Evolutionary conservation across 2,888 invertebrate species (phyloP).

Genomic region (Xylota segnis): DNA sequence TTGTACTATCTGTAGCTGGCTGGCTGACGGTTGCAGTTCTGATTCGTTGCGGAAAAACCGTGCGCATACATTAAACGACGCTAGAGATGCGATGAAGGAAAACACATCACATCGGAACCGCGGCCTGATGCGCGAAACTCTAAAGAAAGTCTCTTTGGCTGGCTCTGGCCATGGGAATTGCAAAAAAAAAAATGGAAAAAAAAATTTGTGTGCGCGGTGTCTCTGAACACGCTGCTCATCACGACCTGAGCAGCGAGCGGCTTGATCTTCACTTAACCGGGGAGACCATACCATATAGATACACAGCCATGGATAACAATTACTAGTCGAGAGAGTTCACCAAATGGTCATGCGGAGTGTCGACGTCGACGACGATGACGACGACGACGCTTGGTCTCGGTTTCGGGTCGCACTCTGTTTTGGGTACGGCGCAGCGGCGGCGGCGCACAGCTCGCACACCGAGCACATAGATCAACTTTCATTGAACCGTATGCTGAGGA

Average conservation of each 20-base stretch:
- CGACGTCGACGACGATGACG: constrained; percentile 9
- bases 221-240: constrained; percentile 52
- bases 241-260: constrained; percentile 60
- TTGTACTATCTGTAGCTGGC: constrained; percentile 38
- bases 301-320: constrained; percentile 45
- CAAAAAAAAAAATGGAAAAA: constrained; percentile 2
- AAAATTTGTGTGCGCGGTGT: constrained; percentile 14
- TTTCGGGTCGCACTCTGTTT: constrained; percentile 54
- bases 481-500: constrained; percentile 60
- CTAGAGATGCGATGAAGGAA: constrained; percentile 22
- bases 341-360: constrained; percentile 55
- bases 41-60: constrained; percentile 38
- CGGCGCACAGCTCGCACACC: neutral
- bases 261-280: constrained; percentile 65
- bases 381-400: constrained; percentile 34
- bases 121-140: neutral
- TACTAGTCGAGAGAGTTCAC: constrained; percentile 59
- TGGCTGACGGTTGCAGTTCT: constrained; percentile 42
- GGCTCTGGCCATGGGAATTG: constrained; percentile 66
- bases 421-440: constrained; percentile 22
- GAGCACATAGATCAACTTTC: constrained; percentile 73
- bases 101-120: constrained; percentile 56
- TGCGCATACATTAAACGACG: constrained; percentile 37
- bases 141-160: constrained; percentile 50
- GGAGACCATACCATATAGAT: constrained; percentile 2